phyloP scores from a whole-genome alignment of 2,113 vertebrate genomes.

The Puffinus mauretanicus region DNA sequence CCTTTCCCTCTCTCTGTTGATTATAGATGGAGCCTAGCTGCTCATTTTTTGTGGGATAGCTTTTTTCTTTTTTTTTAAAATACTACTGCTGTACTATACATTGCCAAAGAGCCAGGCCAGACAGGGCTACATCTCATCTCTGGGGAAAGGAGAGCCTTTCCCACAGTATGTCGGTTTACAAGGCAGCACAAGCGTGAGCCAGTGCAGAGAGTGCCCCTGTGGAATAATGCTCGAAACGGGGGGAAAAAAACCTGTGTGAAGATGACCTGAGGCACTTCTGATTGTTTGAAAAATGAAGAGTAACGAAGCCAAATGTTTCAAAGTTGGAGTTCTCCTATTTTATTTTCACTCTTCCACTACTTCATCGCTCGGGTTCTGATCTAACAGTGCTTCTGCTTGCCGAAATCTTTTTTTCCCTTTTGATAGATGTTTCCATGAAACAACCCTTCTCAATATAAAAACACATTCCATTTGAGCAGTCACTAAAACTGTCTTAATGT shows the following conservation, averaged over 20 bases:
- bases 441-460: slow-evolving; percentile 31
- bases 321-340: slow-evolving; percentile 27
- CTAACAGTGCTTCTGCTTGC: neutral
- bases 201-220: neutral
- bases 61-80: neutral
- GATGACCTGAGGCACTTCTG: slow-evolving; percentile 24
- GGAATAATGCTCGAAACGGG: neutral
- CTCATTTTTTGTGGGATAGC: neutral
- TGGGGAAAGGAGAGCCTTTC: neutral
- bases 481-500: slow-evolving; percentile 11
- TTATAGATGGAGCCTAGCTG: neutral
- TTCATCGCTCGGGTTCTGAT: slow-evolving; percentile 4
- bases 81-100: neutral
- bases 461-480: slow-evolving; percentile 30
- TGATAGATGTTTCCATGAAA: slow-evolving; percentile 53
- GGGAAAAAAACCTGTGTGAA: neutral
- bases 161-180: neutral
- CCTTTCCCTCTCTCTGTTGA: neutral
- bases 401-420: slow-evolving; percentile 10
- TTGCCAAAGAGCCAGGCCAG: neutral
- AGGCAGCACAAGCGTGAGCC: neutral
- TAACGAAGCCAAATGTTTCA: slow-evolving; percentile 34
- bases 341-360: neutral
- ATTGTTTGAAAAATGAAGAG: slow-evolving; percentile 28
- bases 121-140: neutral